Evolutionary conservation across 2,797 vertebrate species (phyloP).

Genomic region (Pangasius krempfi): DNA sequence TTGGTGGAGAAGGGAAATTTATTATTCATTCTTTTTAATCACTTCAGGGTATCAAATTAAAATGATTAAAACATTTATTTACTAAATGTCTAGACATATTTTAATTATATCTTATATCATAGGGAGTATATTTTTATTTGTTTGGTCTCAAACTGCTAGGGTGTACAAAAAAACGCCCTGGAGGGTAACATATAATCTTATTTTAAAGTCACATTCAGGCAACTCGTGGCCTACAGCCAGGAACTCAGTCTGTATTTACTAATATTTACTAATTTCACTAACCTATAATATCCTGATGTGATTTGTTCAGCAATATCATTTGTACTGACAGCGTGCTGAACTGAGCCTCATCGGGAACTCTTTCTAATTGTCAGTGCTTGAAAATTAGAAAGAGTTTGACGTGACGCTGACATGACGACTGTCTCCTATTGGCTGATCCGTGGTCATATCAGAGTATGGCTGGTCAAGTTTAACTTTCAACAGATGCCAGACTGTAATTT

Average conservation of each 20-base stretch:
- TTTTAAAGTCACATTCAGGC: neutral
- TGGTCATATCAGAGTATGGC: neutral
- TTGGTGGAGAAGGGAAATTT: slow-evolving; percentile 26
- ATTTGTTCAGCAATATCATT: neutral
- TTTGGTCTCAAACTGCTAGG: neutral
- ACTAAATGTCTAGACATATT: too few species aligned
- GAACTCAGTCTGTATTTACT: neutral
- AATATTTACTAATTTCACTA: neutral
- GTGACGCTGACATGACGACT: neutral
- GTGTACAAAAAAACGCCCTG: neutral
- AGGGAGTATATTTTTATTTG: neutral
- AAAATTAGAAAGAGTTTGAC: too few species aligned
- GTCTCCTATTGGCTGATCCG: neutral
- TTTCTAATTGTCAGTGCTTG: neutral
- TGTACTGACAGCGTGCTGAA: neutral
- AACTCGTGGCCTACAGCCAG: neutral
- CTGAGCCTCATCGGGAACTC: neutral
- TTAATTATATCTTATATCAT: neutral
- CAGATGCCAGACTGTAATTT: neutral
- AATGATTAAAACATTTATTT: neutral
- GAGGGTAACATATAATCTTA: neutral
- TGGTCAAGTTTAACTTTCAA: neutral
- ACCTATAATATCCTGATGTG: neutral
- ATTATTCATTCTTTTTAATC: slow-evolving; percentile 3
- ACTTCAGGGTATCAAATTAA: neutral